A percentile compares a stretch with the other conserved stretches of the same genome.
phyloP scores from a whole-genome alignment of 1,140 invertebrate species.

The Brachionus paranguensis region DNA sequence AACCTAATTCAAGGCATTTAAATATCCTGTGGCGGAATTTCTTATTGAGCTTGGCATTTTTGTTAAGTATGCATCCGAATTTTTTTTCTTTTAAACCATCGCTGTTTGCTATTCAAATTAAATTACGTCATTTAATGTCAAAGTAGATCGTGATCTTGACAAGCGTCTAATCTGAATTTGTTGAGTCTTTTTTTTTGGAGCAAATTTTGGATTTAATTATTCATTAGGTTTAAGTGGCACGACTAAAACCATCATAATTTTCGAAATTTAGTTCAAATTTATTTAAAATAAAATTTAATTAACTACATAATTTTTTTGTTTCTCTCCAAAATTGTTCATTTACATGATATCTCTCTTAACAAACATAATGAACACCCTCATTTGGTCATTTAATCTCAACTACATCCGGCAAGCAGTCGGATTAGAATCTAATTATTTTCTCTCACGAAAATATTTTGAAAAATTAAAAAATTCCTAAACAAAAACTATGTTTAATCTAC shows the following conservation, averaged over 20 bases:
- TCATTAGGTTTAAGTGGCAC: neutral
- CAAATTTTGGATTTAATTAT: neutral
- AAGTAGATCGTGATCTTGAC: neutral
- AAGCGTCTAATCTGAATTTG: neutral
- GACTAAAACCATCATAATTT: neutral
- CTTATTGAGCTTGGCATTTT: neutral
- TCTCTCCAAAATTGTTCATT: neutral
- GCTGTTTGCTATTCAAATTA: neutral
- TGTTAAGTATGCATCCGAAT: neutral
- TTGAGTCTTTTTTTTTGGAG: too few relatives aligned
- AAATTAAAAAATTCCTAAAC: too few relatives aligned
- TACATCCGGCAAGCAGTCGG: neutral
- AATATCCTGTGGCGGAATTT: neutral
- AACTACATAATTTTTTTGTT: neutral
- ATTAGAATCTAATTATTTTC: neutral
- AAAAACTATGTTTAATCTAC: neutral
- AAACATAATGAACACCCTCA: neutral
- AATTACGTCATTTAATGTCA: neutral
- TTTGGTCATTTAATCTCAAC: neutral
- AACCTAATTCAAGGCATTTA: neutral
- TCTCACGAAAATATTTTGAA: neutral
- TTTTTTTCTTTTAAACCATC: neutral
- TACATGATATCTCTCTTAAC: neutral
- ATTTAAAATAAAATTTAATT: neutral
- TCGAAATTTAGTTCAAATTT: slow-evolving; percentile 10